phyloP scores from a whole-genome alignment of 2,113 vertebrate species.

The Saccopteryx bilineata region DNA sequence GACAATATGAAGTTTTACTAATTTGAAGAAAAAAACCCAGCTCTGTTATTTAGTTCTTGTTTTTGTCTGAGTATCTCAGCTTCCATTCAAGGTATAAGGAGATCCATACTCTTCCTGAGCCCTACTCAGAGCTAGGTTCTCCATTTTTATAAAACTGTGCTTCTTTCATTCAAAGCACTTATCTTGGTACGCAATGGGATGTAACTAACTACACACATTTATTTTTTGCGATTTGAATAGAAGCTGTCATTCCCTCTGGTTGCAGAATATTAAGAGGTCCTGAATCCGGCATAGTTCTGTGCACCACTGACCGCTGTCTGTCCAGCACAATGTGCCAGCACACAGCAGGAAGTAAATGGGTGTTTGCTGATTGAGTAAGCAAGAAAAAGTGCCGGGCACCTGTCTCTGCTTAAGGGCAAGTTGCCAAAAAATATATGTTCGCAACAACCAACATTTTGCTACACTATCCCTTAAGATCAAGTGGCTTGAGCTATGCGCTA shows the following conservation, averaged over 20 bases:
- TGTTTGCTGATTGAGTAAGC: background rate
- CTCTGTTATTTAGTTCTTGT: background rate
- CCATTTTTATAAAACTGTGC: background rate
- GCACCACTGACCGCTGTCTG: rapidly evolving
- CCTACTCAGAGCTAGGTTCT: background rate
- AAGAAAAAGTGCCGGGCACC: background rate
- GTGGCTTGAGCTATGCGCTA: background rate
- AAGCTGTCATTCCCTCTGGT: background rate
- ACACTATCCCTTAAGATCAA: background rate
- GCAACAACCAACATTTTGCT: background rate
- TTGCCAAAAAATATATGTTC: background rate
- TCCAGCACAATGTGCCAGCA: background rate
- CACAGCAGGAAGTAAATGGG: background rate
- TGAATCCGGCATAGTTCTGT: too few species aligned
- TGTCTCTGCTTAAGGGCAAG: background rate
- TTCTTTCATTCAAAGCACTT: background rate
- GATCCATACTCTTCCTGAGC: background rate
- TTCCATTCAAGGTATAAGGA: background rate
- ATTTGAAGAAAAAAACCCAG: background rate
- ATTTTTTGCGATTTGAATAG: background rate
- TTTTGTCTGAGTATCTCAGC: background rate
- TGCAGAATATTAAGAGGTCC: background rate
- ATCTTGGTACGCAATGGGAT: background rate
- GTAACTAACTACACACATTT: background rate
- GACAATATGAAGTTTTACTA: background rate